Percentiles rank a stretch among this genome's conserved stretches.
Conservation (phyloP, 64 coral and sea anemone genomes). For the Dendronephthya gigantea region DNA sequence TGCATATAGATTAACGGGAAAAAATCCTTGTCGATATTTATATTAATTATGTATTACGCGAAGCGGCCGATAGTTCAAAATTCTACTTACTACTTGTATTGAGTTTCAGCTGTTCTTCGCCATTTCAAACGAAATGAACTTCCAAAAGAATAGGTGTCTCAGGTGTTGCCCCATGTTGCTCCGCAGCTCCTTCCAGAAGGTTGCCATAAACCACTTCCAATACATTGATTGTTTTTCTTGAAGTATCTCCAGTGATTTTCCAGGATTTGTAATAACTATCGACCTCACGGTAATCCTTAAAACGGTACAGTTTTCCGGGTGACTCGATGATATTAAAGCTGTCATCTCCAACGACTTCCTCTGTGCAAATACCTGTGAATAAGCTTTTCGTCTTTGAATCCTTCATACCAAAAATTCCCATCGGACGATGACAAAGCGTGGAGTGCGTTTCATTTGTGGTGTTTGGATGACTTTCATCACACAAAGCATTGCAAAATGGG, state of each 20-base stretch:
- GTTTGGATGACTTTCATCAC: background rate
- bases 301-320: background rate
- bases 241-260: background rate
- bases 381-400: background rate
- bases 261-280: background rate
- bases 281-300: background rate
- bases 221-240: background rate
- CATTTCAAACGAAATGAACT: background rate
- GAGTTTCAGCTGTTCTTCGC: background rate
- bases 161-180: background rate
- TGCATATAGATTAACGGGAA: too few species aligned
- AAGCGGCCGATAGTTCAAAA: too few species aligned
- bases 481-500: background rate
- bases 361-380: background rate
- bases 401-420: background rate
- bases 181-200: background rate
- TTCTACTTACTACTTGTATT: too few species aligned
- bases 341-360: background rate
- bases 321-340: background rate
- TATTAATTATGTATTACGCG: too few species aligned
- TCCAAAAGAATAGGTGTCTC: background rate
- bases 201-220: background rate
- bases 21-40: too few species aligned
- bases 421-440: background rate
- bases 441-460: background rate